Conservation (phyloP, 2,888 invertebrate species). For the Dasysyrphus tricinctus region DNA sequence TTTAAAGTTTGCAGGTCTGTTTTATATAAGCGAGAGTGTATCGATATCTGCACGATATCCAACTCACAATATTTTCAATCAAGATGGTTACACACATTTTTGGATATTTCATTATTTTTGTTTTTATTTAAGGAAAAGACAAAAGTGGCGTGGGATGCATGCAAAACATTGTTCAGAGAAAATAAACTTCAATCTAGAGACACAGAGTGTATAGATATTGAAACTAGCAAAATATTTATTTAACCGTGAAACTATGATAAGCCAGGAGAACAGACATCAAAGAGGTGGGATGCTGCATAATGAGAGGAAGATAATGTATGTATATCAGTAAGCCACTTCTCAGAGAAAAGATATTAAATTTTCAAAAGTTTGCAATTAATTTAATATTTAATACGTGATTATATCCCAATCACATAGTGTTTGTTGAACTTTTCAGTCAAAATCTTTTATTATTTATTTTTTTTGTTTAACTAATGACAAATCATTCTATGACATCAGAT, state of each 20-base stretch:
- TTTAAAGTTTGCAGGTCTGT: too few species aligned
- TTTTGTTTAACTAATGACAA: conserved; percentile 28
- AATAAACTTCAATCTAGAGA: neutral
- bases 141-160: too few species aligned
- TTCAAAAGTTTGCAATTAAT: neutral
- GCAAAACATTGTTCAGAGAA: neutral
- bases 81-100: too few species aligned
- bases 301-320: neutral
- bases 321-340: conserved; percentile 12
- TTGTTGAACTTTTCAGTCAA: neutral
- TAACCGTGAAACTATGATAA: conserved; percentile 44
- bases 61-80: too few species aligned
- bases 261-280: conserved; percentile 2
- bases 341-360: conserved; percentile 34
- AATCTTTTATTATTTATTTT: neutral
- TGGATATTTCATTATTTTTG: too few species aligned
- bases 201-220: neutral
- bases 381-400: neutral
- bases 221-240: conserved; percentile 21
- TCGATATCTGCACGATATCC: too few species aligned
- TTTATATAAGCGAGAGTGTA: too few species aligned
- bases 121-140: too few species aligned
- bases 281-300: conserved; percentile 4
- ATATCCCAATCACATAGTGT: neutral
- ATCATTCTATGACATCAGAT: conserved; percentile 59